Base-by-base conservation (phyloP, 2,888 invertebrate genomes). In the Panzeria rudis region DNA sequence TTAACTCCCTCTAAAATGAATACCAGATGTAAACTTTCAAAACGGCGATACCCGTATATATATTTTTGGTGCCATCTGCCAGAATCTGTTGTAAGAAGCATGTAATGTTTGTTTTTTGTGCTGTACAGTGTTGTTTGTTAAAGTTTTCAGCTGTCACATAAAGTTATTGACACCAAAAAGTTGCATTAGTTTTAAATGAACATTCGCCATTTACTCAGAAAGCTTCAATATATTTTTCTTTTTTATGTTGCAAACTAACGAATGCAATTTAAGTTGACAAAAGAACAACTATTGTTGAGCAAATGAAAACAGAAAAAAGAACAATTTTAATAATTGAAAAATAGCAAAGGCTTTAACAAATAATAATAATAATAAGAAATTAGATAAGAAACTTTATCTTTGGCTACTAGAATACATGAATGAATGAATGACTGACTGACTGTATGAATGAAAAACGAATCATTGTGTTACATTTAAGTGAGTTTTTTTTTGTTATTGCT, bases 311-410 rank as follows among this genome's bases (percentile, higher is more conserved):
- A 69, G n/a, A 17, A 62, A 62, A 20, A 75, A 29, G 32, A 64
- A 25, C 54, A 38, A 1, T 25, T 35, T 38, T 64, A 64, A 66
- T 72, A 72, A 77, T 71, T 71, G 71, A 77, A 77, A 72, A 77
- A 80, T 56, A 64, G 64, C 72, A 71, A 71, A 71, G 78, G 62
- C 52, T 78, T 78, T 25, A 62, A n/a, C 29, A 66, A 44, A 56
- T n/a, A n/a, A n/a, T n/a, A n/a, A n/a, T n/a, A n/a, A n/a, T n/a
- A n/a, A n/a, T 25, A 66, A 44, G 8, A 71, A 64, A 64, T 25
- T n/a, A 72, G 64, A 80, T 64, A 72, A 80, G 72, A 80, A 80
- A 72, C 79, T 64, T 80, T 32, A 25, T 62, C 25, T 64, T 47
- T 25, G 56, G 41, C 29, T 44, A 35, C 44, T 64, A n/a, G 54